These are phyloP conservation scores for Dynastes tityus DNA, from an alignment of 2,888 invertebrate genomes.

Conservation along the genomic window DNA sequence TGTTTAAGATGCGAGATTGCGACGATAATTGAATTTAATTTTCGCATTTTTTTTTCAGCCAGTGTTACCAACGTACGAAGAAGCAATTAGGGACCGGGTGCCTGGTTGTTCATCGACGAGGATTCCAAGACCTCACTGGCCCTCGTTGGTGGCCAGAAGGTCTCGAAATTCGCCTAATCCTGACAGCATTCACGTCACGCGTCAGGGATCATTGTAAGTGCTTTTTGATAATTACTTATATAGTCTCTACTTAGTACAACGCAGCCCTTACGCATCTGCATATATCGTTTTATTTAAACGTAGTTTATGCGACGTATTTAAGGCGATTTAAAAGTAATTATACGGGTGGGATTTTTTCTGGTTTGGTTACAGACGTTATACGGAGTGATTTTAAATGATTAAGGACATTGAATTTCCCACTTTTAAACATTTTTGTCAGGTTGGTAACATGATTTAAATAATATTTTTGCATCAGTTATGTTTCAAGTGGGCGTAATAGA, in stretches of 20 bases:
- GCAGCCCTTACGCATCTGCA: conserved; percentile 1
- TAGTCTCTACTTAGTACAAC: conserved; percentile 7
- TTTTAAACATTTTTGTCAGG: too few species aligned
- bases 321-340: neutral
- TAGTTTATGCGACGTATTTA: neutral
- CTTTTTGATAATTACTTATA: conserved; percentile 35
- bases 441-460: too few species aligned
- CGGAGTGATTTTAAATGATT: too few species aligned
- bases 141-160: conserved; percentile 64
- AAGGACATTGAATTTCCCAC: too few species aligned
- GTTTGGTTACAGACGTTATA: neutral
- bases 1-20: too few species aligned
- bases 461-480: too few species aligned
- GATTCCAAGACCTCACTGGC: conserved; percentile 68
- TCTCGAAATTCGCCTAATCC: conserved; percentile 65
- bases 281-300: neutral
- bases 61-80: conserved; percentile 72
- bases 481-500: too few species aligned
- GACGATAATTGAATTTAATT: neutral
- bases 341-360: neutral
- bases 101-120: conserved; percentile 61
- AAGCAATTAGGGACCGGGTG: conserved; percentile 69
- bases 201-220: conserved; percentile 70
- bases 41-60: conserved; percentile 60
- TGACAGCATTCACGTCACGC: conserved; percentile 65